Base-by-base conservation (phyloP, 2,888 invertebrate species). In the Margaritifera margaritifera region DNA sequence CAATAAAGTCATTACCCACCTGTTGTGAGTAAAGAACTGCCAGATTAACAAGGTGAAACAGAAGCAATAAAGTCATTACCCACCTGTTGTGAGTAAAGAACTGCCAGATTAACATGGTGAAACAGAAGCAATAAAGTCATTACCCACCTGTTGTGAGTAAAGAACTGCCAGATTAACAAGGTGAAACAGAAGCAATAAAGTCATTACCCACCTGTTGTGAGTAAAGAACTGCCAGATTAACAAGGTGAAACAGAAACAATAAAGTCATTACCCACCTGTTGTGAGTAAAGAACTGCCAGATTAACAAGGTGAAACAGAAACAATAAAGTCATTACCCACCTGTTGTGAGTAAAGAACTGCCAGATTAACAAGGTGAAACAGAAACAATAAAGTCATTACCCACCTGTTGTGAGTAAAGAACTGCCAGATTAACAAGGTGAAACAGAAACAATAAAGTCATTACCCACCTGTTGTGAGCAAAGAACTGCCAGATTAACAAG, bases 161-260 rank as follows among this genome's bases (percentile, higher is more conserved):
- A 89, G 79, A 0, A 89, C 89, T 52, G 89, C 89, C 42, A 89
- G 74, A 72, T 89, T 89, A 55, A 89, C 89, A n/a, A 89, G 72
- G 0, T n/a, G n/a, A n/a, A n/a, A n/a, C n/a, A n/a, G n/a, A n/a
- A n/a, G n/a, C n/a, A 61, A 42, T 15, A 25, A 18, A 20, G 22
- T 42, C 19, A 24, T 24, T 57, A 68, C 68, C 72, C 74, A 89
- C 88, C 86, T 87, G 88, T 70, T 89, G 88, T 6, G 87, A 89
- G 73, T 84, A 85, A 15, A 89, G 79, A 0, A 89, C 89, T 52
- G 89, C 89, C 42, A 89, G 74, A 72, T 89, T 89, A 55, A 89
- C 89, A n/a, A 89, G 72, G 0, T n/a, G n/a, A n/a, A n/a, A n/a
- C n/a, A n/a, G n/a, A n/a, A n/a, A n/a, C n/a, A 61, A 42, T 15